phyloP scores from a whole-genome alignment of 2,113 vertebrate species.

The Erythrocebus patas region DNA sequence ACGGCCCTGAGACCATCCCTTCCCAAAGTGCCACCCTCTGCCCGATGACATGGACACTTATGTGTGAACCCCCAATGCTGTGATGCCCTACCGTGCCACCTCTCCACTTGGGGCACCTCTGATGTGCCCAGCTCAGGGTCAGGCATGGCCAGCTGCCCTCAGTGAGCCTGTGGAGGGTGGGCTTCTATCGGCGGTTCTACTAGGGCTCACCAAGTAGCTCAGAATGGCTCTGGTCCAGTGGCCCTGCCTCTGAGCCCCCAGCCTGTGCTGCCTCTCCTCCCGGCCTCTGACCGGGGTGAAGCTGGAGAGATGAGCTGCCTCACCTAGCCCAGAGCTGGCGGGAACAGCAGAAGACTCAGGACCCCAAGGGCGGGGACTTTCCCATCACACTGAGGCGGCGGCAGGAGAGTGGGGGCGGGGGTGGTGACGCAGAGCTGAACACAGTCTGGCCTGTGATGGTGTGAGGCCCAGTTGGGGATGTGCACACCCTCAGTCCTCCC shows the following conservation, averaged over 20 bases:
- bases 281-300: not conserved
- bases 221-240: not conserved
- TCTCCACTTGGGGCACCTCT: not conserved
- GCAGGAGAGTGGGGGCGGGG: no score
- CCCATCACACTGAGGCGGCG: not conserved
- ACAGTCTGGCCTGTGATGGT: not conserved
- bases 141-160: no score
- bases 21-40: not conserved
- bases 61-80: no score
- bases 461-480: not conserved
- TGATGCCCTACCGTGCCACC: not conserved
- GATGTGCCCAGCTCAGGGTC: no score
- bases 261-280: not conserved
- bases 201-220: rapidly evolving
- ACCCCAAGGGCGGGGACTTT: not conserved
- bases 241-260: not conserved
- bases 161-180: no score
- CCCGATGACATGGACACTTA: no score
- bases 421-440: not conserved
- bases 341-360: not conserved
- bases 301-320: not conserved
- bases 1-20: not conserved
- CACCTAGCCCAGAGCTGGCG: not conserved
- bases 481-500: not conserved
- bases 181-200: no score